These are phyloP conservation scores for Hololepta plana DNA, from an alignment of 2,888 invertebrate species.

Conservation along the genomic window DNA sequence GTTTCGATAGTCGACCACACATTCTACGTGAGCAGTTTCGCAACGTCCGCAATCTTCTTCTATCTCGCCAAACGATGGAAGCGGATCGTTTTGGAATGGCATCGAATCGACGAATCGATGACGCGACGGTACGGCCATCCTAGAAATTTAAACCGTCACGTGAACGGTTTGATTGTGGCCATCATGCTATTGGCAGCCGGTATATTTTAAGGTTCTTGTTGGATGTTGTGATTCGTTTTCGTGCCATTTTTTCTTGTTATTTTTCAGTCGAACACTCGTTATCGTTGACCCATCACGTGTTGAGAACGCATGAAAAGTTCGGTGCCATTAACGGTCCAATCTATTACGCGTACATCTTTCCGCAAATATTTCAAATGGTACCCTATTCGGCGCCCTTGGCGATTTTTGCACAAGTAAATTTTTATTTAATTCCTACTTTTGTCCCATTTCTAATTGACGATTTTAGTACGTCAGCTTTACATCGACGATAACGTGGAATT, in stretches of 20 bases:
- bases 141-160: no score
- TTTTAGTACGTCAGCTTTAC: slow-evolving; percentile 11
- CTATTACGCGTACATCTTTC: slow-evolving; percentile 17
- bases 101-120: no score
- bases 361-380: slow-evolving; percentile 30
- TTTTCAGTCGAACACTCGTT: slow-evolving; percentile 5
- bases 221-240: neutral
- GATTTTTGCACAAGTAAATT: slow-evolving; percentile 17
- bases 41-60: no score
- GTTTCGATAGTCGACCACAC: no score
- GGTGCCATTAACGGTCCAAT: no score
- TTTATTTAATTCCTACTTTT: slow-evolving; percentile 1
- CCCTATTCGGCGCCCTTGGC: slow-evolving; percentile 30
- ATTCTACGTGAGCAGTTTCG: no score
- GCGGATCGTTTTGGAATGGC: no score
- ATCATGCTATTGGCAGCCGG: slow-evolving; percentile 4
- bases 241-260: slow-evolving; percentile 1
- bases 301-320: neutral
- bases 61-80: no score
- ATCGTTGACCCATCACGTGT: slow-evolving; percentile 1
- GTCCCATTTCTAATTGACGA: neutral
- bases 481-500: slow-evolving; percentile 18
- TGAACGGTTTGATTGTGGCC: no score
- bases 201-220: no score
- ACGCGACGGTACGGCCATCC: no score